phyloP scores from a whole-genome alignment of 2,797 vertebrate genomes.

The Emydoidea blandingii region DNA sequence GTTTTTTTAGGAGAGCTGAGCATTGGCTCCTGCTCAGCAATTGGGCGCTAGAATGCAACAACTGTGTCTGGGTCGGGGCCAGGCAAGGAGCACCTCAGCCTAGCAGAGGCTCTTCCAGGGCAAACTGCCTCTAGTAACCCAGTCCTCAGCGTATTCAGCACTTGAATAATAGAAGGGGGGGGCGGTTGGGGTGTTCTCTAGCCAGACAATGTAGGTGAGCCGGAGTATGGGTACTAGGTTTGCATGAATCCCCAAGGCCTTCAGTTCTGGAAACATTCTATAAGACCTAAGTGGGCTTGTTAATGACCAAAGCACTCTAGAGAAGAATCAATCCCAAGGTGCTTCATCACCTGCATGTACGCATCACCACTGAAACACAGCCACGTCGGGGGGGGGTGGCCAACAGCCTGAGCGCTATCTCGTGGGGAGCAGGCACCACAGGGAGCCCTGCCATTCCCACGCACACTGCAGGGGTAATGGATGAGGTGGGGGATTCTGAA shows the following conservation, averaged over 20 bases:
- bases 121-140: not conserved
- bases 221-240: not conserved
- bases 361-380: fast-evolving
- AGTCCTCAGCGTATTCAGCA: not conserved
- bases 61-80: fast-evolving
- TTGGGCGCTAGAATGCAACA: not conserved
- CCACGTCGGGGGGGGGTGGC: not conserved
- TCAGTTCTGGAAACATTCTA: not conserved
- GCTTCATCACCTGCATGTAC: not conserved
- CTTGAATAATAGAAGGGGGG: fast-evolving
- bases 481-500: not conserved
- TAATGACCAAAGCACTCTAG: slow-evolving; percentile 7
- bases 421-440: not conserved
- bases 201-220: not conserved
- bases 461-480: fast-evolving
- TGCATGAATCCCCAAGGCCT: not conserved
- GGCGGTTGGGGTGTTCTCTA: not conserved
- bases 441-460: not conserved
- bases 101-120: not conserved
- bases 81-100: not conserved
- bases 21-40: fast-evolving
- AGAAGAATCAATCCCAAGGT: not conserved
- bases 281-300: slow-evolving; percentile 27
- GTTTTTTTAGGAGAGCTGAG: not conserved
- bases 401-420: not conserved